Conservation (phyloP, 2,888 invertebrate genomes). For the Catocala nupta region DNA sequence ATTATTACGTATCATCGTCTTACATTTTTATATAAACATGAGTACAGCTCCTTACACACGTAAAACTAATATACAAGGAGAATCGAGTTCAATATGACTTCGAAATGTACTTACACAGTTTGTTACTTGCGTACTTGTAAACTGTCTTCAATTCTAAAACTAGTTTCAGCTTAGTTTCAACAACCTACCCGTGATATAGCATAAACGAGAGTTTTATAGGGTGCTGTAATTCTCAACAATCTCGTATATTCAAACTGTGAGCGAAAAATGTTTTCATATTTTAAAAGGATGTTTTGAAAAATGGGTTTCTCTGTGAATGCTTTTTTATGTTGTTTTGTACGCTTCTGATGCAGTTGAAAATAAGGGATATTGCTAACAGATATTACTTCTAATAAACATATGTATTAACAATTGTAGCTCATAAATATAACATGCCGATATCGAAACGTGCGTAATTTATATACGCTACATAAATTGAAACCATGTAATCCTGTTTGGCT, state of each 20-base stretch:
- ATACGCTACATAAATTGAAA: no score
- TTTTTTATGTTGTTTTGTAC: neutral
- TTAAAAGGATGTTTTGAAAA: slow-evolving; percentile 17
- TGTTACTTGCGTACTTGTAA: slow-evolving; percentile 57
- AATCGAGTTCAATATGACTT: slow-evolving; percentile 64
- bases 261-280: slow-evolving; percentile 22
- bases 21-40: no score
- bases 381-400: no score
- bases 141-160: slow-evolving; percentile 60
- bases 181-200: slow-evolving; percentile 35
- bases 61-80: slow-evolving; percentile 50
- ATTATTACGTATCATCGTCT: no score
- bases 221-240: slow-evolving; percentile 27
- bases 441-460: no score
- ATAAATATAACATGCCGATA: no score
- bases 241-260: slow-evolving; percentile 15
- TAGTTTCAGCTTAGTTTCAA: slow-evolving; percentile 55
- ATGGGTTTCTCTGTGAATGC: neutral
- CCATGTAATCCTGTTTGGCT: no score
- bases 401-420: no score
- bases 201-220: slow-evolving; percentile 42
- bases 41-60: slow-evolving; percentile 33
- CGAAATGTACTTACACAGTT: slow-evolving; percentile 59
- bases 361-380: no score
- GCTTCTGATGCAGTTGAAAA: no score